phyloP scores from a whole-genome alignment of 1,140 invertebrate species.

The Conus ventricosus region DNA sequence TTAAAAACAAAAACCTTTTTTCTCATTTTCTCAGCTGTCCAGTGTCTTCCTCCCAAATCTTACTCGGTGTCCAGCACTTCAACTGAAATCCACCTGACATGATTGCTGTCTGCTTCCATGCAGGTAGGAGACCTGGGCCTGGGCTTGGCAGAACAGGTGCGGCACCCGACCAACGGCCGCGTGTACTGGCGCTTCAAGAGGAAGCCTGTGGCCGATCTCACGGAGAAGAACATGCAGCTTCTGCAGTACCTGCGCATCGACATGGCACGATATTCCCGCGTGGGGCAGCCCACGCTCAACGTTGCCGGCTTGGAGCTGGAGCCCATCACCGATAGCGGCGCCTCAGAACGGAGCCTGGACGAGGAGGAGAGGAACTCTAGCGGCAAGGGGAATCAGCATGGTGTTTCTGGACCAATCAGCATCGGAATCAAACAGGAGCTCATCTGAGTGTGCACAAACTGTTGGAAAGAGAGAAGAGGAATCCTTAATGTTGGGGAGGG shows the following conservation, averaged over 20 bases:
- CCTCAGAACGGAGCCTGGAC: neutral
- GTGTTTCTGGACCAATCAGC: neutral
- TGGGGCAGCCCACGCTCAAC: conserved; percentile 37
- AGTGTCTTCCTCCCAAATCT: too few relatives aligned
- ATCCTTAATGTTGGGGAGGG: too few relatives aligned
- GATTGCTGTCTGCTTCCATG: conserved; percentile 6
- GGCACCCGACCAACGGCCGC: conserved; percentile 55
- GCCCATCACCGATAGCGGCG: neutral
- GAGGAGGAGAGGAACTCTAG: neutral
- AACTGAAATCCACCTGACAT: too few relatives aligned
- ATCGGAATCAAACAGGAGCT: conserved; percentile 26
- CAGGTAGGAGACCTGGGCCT: conserved; percentile 52
- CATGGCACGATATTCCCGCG: conserved; percentile 49
- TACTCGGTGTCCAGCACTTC: too few relatives aligned
- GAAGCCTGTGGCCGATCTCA: conserved; percentile 44
- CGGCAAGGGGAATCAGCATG: conserved; percentile 11
- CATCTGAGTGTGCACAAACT: neutral
- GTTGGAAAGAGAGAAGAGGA: too few relatives aligned
- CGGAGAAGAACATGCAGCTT: conserved; percentile 48
- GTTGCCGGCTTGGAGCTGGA: neutral
- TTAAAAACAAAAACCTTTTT: too few relatives aligned
- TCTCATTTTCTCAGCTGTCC: too few relatives aligned
- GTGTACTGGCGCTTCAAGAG: conserved; percentile 56
- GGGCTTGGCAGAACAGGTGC: conserved; percentile 49
- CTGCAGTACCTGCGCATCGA: conserved; percentile 53